Percentiles rank a stretch among this genome's conserved stretches.
phyloP scores from a whole-genome alignment of 2,113 vertebrate genomes.

The Oxygymnocypris stewartii region DNA sequence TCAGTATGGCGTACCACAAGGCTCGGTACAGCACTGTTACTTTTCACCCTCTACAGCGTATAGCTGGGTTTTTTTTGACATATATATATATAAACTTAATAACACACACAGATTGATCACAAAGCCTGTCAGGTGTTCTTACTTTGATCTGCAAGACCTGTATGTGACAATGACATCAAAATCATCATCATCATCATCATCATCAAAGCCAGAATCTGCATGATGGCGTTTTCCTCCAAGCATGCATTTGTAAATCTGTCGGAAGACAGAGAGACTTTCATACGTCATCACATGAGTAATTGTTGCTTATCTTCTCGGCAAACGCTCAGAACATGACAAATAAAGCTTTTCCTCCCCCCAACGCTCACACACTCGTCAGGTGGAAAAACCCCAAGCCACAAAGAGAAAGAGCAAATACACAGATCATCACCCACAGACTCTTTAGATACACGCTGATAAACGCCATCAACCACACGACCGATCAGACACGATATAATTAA shows the following conservation, averaged over 20 bases:
- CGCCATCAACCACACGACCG: neutral
- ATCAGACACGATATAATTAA: neutral
- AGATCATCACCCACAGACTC: neutral
- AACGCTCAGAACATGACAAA: neutral
- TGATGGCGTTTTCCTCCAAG: neutral
- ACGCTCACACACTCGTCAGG: neutral
- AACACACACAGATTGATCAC: neutral
- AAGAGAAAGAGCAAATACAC: neutral
- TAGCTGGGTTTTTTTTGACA: too few species aligned
- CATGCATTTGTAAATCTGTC: neutral
- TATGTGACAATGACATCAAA: neutral
- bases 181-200: too few species aligned
- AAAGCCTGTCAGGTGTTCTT: neutral
- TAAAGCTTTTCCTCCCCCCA: neutral
- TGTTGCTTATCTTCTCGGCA: neutral
- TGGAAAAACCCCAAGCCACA: constrained; percentile 21
- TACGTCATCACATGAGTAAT: neutral
- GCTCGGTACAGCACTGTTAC: neutral
- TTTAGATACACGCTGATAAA: neutral
- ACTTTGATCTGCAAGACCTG: neutral
- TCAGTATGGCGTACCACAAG: neutral
- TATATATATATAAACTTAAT: neutral
- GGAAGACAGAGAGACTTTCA: neutral
- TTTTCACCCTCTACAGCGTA: neutral
- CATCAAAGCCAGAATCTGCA: neutral